These are phyloP conservation scores for Andricus grossulariae DNA, from an alignment of 1,140 invertebrate genomes.

Conservation along the genomic window DNA sequence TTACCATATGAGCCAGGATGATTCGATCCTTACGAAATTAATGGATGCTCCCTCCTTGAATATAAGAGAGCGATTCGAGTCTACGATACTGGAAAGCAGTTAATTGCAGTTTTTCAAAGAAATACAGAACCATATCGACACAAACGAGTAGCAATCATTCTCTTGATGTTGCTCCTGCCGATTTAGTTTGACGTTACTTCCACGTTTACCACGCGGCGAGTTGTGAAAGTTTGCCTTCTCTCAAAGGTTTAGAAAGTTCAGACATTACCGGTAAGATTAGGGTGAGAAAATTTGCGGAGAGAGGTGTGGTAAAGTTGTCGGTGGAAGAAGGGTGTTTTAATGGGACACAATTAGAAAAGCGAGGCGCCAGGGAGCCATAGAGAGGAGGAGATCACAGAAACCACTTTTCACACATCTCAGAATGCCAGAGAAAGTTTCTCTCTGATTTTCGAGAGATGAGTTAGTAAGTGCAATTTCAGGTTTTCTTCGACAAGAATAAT, in stretches of 20 bases:
- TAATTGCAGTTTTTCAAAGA: background rate
- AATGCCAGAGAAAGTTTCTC: constrained; percentile 47
- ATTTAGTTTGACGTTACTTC: constrained; percentile 49
- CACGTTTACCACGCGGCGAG: constrained; percentile 45
- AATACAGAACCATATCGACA: constrained; percentile 1
- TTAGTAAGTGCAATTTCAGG: constrained; percentile 14
- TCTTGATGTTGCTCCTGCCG: constrained; percentile 1
- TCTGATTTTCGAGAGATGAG: constrained; percentile 36
- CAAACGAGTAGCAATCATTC: constrained; percentile 1
- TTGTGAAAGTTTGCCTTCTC: constrained; percentile 55
- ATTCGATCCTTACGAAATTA: no score
- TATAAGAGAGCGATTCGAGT: background rate
- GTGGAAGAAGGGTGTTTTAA: constrained; percentile 69
- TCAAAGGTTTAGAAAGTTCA: constrained; percentile 69
- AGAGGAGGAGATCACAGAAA: constrained; percentile 56
- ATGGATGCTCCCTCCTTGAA: background rate
- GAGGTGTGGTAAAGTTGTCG: constrained; percentile 44
- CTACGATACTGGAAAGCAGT: background rate
- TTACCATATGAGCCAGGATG: no score
- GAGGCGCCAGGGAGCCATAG: constrained; percentile 72
- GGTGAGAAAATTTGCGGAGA: constrained; percentile 69
- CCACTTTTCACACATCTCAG: constrained; percentile 62
- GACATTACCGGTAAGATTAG: constrained; percentile 69
- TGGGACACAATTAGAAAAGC: constrained; percentile 72
- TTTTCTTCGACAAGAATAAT: constrained; percentile 11